These are phyloP conservation scores for Ursus arctos DNA, from an alignment of 2,113 vertebrate genomes.

Conservation along the genomic window DNA sequence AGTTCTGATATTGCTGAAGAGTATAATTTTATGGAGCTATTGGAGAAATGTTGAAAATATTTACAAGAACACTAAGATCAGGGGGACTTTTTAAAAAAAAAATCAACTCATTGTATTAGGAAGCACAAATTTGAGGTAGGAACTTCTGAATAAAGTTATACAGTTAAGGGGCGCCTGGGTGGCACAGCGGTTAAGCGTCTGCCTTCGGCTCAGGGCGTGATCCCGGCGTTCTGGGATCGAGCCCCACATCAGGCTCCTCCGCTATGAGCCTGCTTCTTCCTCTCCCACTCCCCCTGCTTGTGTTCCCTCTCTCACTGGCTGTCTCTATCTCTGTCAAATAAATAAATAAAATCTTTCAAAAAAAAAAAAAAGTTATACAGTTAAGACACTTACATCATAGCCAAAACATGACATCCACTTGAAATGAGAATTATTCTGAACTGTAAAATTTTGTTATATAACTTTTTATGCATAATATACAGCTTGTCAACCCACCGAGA, in stretches of 20 bases:
- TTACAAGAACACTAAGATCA: not conserved
- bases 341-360: too few species aligned
- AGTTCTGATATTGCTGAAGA: not conserved
- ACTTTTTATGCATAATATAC: not conserved
- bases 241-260: too few species aligned
- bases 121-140: slow-evolving; percentile 11
- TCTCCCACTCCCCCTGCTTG: too few species aligned
- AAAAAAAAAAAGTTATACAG: not conserved
- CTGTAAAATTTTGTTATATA: not conserved
- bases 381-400: not conserved
- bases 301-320: too few species aligned
- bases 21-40: not conserved
- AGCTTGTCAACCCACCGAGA: not conserved
- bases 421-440: slow-evolving; percentile 23
- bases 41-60: not conserved
- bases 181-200: too few species aligned
- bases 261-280: too few species aligned
- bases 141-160: not conserved
- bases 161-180: not conserved
- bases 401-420: not conserved
- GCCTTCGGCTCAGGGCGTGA: too few species aligned
- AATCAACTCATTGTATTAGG: not conserved
- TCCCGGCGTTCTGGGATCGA: too few species aligned
- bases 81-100: slow-evolving; percentile 11
- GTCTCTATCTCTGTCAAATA: too few species aligned